These are phyloP conservation scores for Ditula angustiorana DNA, from an alignment of 2,888 invertebrate species.

Conservation along the genomic window DNA sequence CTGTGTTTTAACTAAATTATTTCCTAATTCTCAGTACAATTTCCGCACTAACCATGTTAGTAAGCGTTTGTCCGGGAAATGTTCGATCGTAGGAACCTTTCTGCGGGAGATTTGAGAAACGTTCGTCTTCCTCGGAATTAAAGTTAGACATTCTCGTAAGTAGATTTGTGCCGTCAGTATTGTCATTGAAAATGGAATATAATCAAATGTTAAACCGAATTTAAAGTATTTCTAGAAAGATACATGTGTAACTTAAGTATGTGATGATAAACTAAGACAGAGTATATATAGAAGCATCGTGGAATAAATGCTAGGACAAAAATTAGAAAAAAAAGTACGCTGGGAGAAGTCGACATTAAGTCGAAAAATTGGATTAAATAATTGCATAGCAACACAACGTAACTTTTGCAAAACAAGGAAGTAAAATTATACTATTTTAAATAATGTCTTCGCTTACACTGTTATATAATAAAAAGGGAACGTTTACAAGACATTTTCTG, in stretches of 20 bases:
- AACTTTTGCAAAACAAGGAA: not conserved
- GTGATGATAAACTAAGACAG: too few species aligned
- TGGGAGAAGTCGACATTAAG: too few species aligned
- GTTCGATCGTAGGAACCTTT: conserved; percentile 43
- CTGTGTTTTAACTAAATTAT: conserved; percentile 76
- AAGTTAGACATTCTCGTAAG: conserved; percentile 37
- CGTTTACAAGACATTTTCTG: conserved; percentile 13
- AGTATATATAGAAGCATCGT: too few species aligned
- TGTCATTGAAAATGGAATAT: too few species aligned
- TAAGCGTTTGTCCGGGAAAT: conserved; percentile 46
- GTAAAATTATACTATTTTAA: not conserved
- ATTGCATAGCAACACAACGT: too few species aligned
- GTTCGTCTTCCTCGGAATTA: conserved; percentile 39
- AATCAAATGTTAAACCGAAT: too few species aligned
- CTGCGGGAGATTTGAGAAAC: conserved; percentile 40
- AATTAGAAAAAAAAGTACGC: too few species aligned
- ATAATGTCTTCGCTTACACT: not conserved
- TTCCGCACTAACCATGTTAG: conserved; percentile 61
- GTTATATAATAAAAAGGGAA: conserved; percentile 3
- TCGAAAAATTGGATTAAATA: too few species aligned
- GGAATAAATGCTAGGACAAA: too few species aligned
- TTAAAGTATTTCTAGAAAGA: too few species aligned
- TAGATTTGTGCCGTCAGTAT: too few species aligned
- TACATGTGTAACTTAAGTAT: too few species aligned
- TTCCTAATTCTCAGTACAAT: conserved; percentile 74